Conservation (phyloP, 2,888 invertebrate genomes). For the Drosophila pullipes region DNA sequence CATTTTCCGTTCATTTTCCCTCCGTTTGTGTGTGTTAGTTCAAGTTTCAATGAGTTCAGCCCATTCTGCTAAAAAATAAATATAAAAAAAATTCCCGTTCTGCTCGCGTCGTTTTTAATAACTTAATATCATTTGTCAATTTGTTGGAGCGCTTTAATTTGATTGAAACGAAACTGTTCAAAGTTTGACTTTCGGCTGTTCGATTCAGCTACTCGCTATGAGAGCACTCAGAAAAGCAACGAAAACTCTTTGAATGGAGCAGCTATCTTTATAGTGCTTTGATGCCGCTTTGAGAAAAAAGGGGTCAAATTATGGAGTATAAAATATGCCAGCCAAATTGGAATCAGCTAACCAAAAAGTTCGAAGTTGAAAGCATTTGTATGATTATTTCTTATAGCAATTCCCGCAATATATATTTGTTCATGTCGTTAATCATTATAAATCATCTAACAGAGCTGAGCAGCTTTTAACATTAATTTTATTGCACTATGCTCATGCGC, state of each 20-base stretch:
- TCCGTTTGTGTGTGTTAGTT: conserved; percentile 33
- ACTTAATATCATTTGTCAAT: conserved; percentile 75
- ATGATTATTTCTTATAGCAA: not conserved
- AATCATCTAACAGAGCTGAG: not conserved
- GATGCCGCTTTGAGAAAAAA: not conserved
- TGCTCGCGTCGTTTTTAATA: conserved; percentile 65
- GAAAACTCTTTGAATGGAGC: conserved; percentile 8
- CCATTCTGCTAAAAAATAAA: conserved; percentile 6
- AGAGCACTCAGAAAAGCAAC: conserved; percentile 9
- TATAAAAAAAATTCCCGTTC: conserved; percentile 27
- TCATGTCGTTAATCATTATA: not conserved
- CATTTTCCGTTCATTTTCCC: conserved; percentile 32
- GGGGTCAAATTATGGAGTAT: not conserved
- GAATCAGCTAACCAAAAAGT: not conserved
- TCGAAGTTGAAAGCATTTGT: not conserved
- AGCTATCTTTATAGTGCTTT: conserved; percentile 17
- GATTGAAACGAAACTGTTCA: conserved; percentile 69
- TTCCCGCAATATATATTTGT: not conserved
- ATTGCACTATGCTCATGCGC: not conserved
- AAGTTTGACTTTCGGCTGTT: conserved; percentile 53
- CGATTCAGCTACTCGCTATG: conserved; percentile 34
- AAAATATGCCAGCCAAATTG: not conserved
- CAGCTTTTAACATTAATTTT: not conserved
- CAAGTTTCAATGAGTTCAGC: conserved; percentile 58
- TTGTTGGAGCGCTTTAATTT: conserved; percentile 63